Base-by-base conservation (phyloP, 2,113 vertebrate genomes). In the Crotalus helleri region DNA sequence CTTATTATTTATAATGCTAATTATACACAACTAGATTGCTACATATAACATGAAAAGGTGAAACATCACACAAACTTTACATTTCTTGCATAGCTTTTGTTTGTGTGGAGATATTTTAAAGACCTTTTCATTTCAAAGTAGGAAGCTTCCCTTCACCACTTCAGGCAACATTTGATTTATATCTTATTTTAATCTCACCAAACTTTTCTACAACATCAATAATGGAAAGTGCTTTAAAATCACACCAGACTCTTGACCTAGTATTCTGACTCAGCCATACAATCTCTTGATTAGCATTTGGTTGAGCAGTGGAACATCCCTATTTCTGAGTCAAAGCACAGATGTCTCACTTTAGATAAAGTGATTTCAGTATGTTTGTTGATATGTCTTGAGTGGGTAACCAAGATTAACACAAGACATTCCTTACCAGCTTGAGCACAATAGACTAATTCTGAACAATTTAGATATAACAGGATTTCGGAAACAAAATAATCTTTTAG, bases 251-350 rank as follows among this genome's bases (percentile, higher is more conserved):
- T 59, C 46, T 51, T 44, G 7, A 8, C 17, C 8, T 87, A 94
- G 93, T 94, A 46, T 5, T 12, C 74, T 91, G 58, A 97, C 85
- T 93, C 94, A 94, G 90, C 90, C 0, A 74, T 92, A 81, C 91
- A 92, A 92, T 39, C 93, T 87, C 93, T 87, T 58, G 3, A 0
- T 23, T 69, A 81, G n/a, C 64, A 11, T 10, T 90, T 95, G n/a
- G n/a, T 92, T 15, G 53, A 91, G 26, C 64, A 13, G 44, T 54
- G 58, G 15, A 94, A 94, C 91, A 94, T 81, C 86, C 55, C 91
- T 44, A 61, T 93, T 96, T 95, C 94, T 29, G 85, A 92, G 88
- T 89, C 85, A 64, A 91, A 91, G 87, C n/a, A 39, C 88, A 61
- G 54, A 91, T 88, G n/a, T 0, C 21, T 12, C 17, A 3, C 1